These are phyloP conservation scores for Capreolus pygargus DNA, from an alignment of 2,113 vertebrate species.

Conservation along the genomic window DNA sequence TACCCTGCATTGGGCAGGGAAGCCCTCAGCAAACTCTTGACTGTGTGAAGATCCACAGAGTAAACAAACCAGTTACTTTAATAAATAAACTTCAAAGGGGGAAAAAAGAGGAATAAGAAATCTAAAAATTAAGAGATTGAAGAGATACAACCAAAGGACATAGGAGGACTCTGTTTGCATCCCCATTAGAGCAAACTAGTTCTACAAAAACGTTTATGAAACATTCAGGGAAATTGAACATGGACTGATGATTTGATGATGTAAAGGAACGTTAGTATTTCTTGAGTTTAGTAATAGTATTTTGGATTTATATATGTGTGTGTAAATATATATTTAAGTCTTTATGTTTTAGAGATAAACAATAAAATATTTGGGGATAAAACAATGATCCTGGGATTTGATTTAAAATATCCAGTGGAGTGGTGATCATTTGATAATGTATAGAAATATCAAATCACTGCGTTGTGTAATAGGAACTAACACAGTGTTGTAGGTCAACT, in stretches of 20 bases:
- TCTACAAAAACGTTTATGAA: not conserved
- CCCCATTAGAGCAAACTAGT: not conserved
- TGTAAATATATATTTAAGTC: not conserved
- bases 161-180: not conserved
- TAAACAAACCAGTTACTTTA: not conserved
- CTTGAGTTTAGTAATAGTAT: not conserved
- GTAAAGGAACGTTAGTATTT: not conserved
- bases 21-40: not conserved
- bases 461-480: not conserved
- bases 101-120: not conserved
- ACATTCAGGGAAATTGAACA: not conserved
- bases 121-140: not conserved
- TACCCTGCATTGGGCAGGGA: not conserved
- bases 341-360: not conserved
- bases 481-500: not conserved
- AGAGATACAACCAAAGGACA: not conserved
- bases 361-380: not conserved
- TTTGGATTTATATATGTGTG: not conserved
- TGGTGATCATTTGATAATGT: not conserved
- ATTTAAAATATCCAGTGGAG: not conserved
- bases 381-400: not conserved
- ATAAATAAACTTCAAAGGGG: not conserved
- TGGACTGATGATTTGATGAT: not conserved
- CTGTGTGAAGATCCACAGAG: not conserved
- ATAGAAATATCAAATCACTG: not conserved